Evolutionary conservation across 2,888 invertebrate genomes (phyloP), one percentile per base, ranked within the genome.

Genomic region (Tachina fera): DNA sequence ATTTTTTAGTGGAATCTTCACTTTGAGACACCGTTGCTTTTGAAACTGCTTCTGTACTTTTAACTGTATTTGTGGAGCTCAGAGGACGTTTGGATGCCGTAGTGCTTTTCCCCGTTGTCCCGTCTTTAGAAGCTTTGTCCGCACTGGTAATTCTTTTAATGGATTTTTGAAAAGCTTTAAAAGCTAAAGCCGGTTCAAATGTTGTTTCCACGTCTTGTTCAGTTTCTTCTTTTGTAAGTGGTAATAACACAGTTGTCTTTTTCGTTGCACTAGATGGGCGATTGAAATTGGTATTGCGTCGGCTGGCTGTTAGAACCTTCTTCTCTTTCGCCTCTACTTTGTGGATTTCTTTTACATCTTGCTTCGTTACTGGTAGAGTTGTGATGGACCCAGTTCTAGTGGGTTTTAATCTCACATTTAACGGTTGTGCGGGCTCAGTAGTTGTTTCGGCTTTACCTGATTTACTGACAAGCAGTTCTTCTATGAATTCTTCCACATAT

Each of bases 401-500:
- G 0, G 90, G 88, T 39, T 87, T 87, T 5, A 88, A 88, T n/a
- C 51, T 60, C 43, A 88, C 88, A 1, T 78, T 83, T 11, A 58
- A 49, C 3, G 53, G 41, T 19, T 70, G 71, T 13, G 41, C 9
- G 0, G 51, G 41, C 31, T 60, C 58, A 9, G 56, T 83, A 13
- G 74, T 47, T 31, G 75, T 81, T 0, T 39, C 70, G 5, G 31
- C 83, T 11, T 53, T 80, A 5, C 77, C 67, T 76, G 87, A 76
- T n/a, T 22, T 22, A 22, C 65, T 76, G 0, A 76, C 83, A 14
- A 83, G 60, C 9, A 72, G 61, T 9, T 83, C 87, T 14, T 79
- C 89, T 31, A 88, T 88, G n/a, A 88, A 87, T 65, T 91, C 89
- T 58, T 89, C 87, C 1, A 89, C 87, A 51, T 89, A 88, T 70